Conservation (phyloP, 2,113 vertebrate genomes). For the Ictalurus punctatus region DNA sequence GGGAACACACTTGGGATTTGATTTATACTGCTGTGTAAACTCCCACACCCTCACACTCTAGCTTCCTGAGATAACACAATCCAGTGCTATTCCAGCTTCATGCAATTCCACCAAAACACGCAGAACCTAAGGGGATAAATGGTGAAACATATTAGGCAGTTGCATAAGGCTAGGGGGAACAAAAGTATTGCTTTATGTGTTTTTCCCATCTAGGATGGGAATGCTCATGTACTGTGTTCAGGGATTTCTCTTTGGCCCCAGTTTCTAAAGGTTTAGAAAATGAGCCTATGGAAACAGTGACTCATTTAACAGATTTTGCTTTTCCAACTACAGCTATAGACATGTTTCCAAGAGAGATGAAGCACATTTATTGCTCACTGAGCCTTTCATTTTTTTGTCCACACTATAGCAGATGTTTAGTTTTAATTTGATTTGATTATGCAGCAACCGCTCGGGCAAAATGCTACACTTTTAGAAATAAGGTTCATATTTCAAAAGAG, state of each 20-base stretch:
- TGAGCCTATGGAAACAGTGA: slow-evolving; percentile 71
- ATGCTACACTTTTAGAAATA: neutral
- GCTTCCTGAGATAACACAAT: slow-evolving; percentile 40
- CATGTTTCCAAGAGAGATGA: slow-evolving; percentile 21
- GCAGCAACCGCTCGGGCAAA: neutral
- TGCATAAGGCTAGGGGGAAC: slow-evolving; percentile 4
- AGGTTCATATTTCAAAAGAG: neutral
- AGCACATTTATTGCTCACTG: neutral
- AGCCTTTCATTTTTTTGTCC: slow-evolving; percentile 18
- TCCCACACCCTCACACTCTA: slow-evolving; percentile 11
- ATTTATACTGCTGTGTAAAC: neutral
- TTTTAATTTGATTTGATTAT: slow-evolving; percentile 27
- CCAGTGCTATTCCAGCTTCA: slow-evolving; percentile 9
- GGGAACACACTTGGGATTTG: neutral
- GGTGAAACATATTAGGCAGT: slow-evolving; percentile 50
- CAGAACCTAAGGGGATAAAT: slow-evolving; percentile 19
- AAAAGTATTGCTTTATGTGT: slow-evolving; percentile 59
- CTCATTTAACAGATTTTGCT: slow-evolving; percentile 58
- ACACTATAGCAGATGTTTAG: slow-evolving; percentile 26
- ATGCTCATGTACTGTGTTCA: slow-evolving; percentile 59
- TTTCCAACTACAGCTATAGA: slow-evolving; percentile 37
- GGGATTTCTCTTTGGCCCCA: slow-evolving; percentile 59
- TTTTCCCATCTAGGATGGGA: slow-evolving; percentile 66
- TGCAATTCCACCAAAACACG: slow-evolving; percentile 22
- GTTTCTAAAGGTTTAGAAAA: slow-evolving; percentile 60